These are phyloP conservation scores for Sipha flava DNA, from an alignment of 1,140 invertebrate genomes.

Conservation along the genomic window DNA sequence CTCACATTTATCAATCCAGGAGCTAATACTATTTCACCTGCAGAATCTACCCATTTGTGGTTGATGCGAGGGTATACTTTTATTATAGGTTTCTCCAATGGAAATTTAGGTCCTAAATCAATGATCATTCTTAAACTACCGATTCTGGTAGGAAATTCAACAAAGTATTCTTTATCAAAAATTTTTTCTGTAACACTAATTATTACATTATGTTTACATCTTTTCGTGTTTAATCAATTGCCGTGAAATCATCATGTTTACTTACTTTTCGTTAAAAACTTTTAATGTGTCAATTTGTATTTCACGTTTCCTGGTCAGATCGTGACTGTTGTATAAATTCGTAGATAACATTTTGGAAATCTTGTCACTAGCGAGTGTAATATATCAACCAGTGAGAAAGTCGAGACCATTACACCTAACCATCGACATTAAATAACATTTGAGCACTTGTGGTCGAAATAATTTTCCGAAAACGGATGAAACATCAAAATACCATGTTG, in stretches of 20 bases:
- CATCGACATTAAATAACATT: background rate
- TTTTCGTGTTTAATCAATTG: too few relatives aligned
- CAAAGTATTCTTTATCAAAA: slow-evolving; percentile 60
- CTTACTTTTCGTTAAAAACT: slow-evolving; percentile 57
- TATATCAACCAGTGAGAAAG: background rate
- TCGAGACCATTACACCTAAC: background rate
- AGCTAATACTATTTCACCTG: slow-evolving; percentile 56
- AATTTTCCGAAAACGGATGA: too few relatives aligned
- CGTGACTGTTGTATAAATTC: background rate
- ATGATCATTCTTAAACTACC: slow-evolving; percentile 57
- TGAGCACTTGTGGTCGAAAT: too few relatives aligned
- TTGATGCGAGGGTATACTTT: slow-evolving; percentile 55
- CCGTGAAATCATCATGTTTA: background rate
- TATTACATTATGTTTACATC: too few relatives aligned
- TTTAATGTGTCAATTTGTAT: slow-evolving; percentile 61
- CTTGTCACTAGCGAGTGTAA: background rate
- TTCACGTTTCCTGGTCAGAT: background rate
- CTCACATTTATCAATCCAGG: slow-evolving; percentile 63
- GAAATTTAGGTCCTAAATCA: slow-evolving; percentile 57
- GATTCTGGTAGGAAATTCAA: slow-evolving; percentile 56
- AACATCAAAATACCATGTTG: background rate
- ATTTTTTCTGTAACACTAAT: slow-evolving; percentile 58
- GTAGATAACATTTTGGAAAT: background rate
- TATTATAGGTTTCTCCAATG: slow-evolving; percentile 61
- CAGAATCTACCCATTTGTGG: slow-evolving; percentile 60